phyloP scores from a whole-genome alignment of 1,140 invertebrate genomes.

The Heterodera schachtii region DNA sequence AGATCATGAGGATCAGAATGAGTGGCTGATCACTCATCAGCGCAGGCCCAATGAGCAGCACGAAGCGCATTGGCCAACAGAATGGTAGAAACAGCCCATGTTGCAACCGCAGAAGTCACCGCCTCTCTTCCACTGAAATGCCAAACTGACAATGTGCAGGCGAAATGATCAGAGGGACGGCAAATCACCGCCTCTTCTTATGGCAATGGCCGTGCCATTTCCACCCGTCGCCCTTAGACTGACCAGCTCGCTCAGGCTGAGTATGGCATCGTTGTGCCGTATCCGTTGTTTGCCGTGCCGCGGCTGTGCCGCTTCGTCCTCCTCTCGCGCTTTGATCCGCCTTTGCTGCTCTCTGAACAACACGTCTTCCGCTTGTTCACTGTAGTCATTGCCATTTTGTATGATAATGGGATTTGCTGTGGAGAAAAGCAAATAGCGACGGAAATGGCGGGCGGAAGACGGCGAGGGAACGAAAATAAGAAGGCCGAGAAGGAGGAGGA shows the following conservation, averaged over 20 bases:
- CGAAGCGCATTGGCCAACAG: constrained; percentile 52
- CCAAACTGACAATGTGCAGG: neutral
- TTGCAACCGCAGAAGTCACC: constrained; percentile 62
- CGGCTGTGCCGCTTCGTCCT: neutral
- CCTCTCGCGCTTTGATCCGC: neutral
- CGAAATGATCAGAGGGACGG: no score
- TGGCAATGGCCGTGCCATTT: no score
- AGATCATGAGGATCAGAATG: neutral
- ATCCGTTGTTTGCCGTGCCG: neutral
- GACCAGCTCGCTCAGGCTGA: neutral
- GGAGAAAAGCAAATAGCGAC: neutral
- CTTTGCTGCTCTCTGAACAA: neutral
- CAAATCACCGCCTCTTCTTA: no score
- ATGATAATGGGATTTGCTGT: neutral
- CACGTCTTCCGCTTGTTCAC: neutral
- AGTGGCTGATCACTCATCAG: neutral
- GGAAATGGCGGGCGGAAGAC: neutral
- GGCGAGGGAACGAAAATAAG: neutral
- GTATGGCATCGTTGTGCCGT: neutral
- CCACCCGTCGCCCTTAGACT: no score
- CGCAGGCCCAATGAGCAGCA: constrained; percentile 59
- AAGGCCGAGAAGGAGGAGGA: neutral
- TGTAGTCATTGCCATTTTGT: neutral
- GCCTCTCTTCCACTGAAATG: constrained; percentile 46
- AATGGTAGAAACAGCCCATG: constrained; percentile 60